Conservation (phyloP, 2,797 vertebrate species). For the Novumbra hubbsi region DNA sequence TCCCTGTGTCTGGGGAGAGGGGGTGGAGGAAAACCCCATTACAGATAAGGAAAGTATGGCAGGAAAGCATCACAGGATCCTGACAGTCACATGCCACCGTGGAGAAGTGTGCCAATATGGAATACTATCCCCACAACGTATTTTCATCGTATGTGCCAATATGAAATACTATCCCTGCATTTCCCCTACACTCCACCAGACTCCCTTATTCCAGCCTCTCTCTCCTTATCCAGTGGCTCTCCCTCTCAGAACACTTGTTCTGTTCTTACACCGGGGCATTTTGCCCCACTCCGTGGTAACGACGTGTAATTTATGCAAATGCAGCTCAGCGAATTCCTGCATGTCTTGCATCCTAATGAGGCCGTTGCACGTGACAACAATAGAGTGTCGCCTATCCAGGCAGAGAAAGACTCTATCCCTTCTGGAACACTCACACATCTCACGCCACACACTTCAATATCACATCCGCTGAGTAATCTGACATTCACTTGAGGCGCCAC, state of each 20-base stretch:
- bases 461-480: constrained; percentile 70
- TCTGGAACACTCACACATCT: constrained; percentile 6
- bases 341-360: constrained; percentile 74
- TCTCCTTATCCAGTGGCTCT: not conserved
- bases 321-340: constrained; percentile 60
- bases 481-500: constrained; percentile 51
- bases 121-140: constrained; percentile 27
- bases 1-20: constrained; percentile 65
- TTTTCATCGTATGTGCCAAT: constrained; percentile 42
- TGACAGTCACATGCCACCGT: constrained; percentile 57
- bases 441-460: constrained; percentile 28
- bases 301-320: constrained; percentile 71
- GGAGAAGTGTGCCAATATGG: constrained; percentile 55
- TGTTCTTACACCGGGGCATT: constrained; percentile 47
- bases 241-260: constrained; percentile 22
- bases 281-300: constrained; percentile 45
- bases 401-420: constrained; percentile 35
- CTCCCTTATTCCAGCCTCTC: not conserved
- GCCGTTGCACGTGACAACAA: constrained; percentile 52
- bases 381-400: constrained; percentile 20
- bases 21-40: constrained; percentile 76
- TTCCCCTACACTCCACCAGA: not conserved
- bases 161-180: constrained; percentile 29
- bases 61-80: constrained; percentile 78
- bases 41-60: constrained; percentile 81